A percentile compares a stretch with the other conserved stretches of the same genome.
Evolutionary conservation across 2,888 invertebrate species (phyloP).

Genomic region (Diadegma fenestrale): DNA sequence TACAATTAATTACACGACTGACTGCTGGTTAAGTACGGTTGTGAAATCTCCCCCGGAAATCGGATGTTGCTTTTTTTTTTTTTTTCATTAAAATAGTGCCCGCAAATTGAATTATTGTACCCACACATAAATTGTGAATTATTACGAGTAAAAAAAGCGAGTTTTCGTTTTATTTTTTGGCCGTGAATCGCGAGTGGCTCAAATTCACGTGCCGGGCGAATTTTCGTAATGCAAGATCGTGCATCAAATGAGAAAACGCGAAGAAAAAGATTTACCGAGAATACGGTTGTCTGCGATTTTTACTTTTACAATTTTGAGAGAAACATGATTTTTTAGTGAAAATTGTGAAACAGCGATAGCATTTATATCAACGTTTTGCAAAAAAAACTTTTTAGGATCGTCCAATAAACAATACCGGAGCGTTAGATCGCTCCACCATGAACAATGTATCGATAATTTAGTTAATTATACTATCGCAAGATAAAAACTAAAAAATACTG

Average conservation of each 20-base stretch:
- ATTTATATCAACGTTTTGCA: slow-evolving; percentile 23
- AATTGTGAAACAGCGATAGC: slow-evolving; percentile 32
- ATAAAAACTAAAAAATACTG: slow-evolving; percentile 1
- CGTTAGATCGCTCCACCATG: background rate
- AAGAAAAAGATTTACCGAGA: slow-evolving; percentile 1
- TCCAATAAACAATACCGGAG: background rate
- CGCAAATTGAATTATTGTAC: slow-evolving; percentile 74
- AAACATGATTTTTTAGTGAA: slow-evolving; percentile 35
- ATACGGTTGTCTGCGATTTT: slow-evolving; percentile 50
- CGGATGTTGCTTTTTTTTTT: slow-evolving; percentile 67
- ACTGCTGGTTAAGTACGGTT: slow-evolving; percentile 82
- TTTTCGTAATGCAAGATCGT: slow-evolving; percentile 6
- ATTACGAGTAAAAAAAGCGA: slow-evolving; percentile 64
- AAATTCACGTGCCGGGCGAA: background rate
- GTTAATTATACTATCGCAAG: slow-evolving; percentile 6
- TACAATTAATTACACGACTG: slow-evolving; percentile 75
- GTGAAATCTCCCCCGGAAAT: slow-evolving; percentile 73
- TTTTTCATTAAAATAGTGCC: slow-evolving; percentile 61
- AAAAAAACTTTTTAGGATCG: slow-evolving; percentile 4
- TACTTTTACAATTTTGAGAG: slow-evolving; percentile 52
- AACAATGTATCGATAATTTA: slow-evolving; percentile 17
- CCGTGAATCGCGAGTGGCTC: slow-evolving; percentile 48
- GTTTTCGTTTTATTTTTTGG: slow-evolving; percentile 61
- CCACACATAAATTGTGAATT: slow-evolving; percentile 72
- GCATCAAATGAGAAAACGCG: slow-evolving; percentile 14